A percentile compares a stretch with the other conserved stretches of the same genome.
Conservation (phyloP, 2,888 invertebrate species). For the Harpalus rufipes region DNA sequence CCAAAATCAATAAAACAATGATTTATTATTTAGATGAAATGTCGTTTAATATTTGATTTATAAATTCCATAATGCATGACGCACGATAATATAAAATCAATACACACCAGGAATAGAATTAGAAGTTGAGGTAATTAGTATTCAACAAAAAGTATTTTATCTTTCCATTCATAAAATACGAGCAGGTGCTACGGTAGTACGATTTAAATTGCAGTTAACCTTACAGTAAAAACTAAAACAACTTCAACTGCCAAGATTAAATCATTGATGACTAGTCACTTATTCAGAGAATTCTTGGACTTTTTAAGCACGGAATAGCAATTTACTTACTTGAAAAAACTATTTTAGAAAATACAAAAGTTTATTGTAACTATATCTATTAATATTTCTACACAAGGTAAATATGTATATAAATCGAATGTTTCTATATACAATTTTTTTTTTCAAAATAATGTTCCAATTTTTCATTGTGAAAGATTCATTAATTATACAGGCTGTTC, state of each 20-base stretch:
- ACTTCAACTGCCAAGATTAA: constrained; percentile 18
- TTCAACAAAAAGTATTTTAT: constrained; percentile 5
- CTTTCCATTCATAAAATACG: constrained; percentile 31
- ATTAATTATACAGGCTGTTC: too few species aligned
- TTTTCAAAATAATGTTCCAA: too few species aligned
- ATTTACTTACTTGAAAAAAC: background rate
- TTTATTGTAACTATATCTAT: background rate
- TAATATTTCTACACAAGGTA: too few species aligned
- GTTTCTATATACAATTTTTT: too few species aligned
- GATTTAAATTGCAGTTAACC: constrained; percentile 22
- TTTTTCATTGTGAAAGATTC: too few species aligned
- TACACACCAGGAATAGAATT: background rate
- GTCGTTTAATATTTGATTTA: constrained; percentile 37
- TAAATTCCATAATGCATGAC: constrained; percentile 13
- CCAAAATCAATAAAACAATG: constrained; percentile 23
- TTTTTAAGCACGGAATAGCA: background rate
- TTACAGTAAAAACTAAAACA: constrained; percentile 8
- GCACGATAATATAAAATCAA: constrained; percentile 25
- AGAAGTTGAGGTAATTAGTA: constrained; percentile 6
- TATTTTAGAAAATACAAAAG: background rate
- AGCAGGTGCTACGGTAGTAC: constrained; percentile 4
- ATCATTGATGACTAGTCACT: background rate
- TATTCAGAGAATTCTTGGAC: background rate
- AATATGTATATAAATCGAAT: too few species aligned
- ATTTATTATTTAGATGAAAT: constrained; percentile 40